Evolutionary conservation across 2,113 vertebrate genomes (phyloP).

Genomic region (Plecturocebus donacophilus): DNA sequence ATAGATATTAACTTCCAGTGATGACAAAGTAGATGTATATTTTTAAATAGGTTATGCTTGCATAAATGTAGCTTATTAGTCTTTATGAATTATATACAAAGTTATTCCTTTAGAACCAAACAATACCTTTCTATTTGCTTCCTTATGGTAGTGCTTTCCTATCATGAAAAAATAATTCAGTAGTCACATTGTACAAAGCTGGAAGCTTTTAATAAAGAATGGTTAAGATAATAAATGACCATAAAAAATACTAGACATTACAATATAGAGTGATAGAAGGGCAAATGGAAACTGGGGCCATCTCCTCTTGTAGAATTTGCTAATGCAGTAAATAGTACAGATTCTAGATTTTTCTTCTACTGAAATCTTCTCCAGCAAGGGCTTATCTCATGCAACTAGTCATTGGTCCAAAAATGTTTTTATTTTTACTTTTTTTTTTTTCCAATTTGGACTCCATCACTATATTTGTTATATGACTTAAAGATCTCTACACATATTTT

Average conservation of each 20-base stretch:
- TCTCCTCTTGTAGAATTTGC: background rate
- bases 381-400: background rate
- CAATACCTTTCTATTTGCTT: background rate
- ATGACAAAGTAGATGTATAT: background rate
- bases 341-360: background rate
- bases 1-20: background rate
- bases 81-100: background rate
- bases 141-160: background rate
- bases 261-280: background rate
- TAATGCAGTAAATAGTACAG: background rate
- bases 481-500: background rate
- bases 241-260: background rate
- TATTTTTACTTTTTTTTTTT: background rate
- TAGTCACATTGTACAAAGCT: background rate
- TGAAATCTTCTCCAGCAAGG: background rate
- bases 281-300: background rate
- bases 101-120: background rate
- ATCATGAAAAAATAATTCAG: background rate
- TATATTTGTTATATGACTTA: conserved; percentile 14
- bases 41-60: background rate
- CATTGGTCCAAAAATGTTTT: background rate
- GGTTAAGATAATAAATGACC: background rate
- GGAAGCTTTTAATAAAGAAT: background rate
- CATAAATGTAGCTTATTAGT: background rate
- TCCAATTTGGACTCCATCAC: background rate